These are phyloP conservation scores for Atherinomorus stipes DNA, from an alignment of 2,113 vertebrate species.

Conservation along the genomic window DNA sequence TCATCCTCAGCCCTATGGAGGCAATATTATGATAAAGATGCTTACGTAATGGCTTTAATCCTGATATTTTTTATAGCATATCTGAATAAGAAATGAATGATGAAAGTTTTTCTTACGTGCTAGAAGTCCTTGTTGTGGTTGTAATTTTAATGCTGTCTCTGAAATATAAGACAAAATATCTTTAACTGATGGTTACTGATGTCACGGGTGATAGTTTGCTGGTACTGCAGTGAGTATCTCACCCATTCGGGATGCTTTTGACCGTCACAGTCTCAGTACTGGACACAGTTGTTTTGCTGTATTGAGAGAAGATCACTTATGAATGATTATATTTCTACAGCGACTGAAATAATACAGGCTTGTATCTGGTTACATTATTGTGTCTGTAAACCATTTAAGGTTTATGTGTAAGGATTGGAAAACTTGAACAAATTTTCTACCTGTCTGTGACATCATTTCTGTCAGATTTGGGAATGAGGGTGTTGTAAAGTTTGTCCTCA, in stretches of 20 bases:
- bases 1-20: slow-evolving; percentile 69
- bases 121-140: slow-evolving; percentile 36
- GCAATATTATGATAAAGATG: not conserved
- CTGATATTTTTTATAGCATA: not conserved
- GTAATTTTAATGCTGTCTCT: slow-evolving; percentile 51
- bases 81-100: not conserved
- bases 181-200: not conserved
- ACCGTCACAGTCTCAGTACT: slow-evolving; percentile 56
- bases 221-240: slow-evolving; percentile 35
- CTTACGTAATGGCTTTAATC: not conserved
- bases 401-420: not conserved
- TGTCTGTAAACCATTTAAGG: not conserved
- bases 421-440: slow-evolving; percentile 22
- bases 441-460: slow-evolving; percentile 34
- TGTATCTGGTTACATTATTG: not conserved
- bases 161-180: slow-evolving; percentile 4
- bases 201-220: not conserved
- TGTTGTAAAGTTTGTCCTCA: slow-evolving; percentile 46
- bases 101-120: slow-evolving; percentile 44
- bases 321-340: not conserved
- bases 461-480: slow-evolving; percentile 32
- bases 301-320: not conserved
- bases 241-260: slow-evolving; percentile 48
- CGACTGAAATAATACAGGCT: not conserved
- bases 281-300: slow-evolving; percentile 39